Conservation (phyloP, 2,797 vertebrate species). For the Luscinia luscinia region DNA sequence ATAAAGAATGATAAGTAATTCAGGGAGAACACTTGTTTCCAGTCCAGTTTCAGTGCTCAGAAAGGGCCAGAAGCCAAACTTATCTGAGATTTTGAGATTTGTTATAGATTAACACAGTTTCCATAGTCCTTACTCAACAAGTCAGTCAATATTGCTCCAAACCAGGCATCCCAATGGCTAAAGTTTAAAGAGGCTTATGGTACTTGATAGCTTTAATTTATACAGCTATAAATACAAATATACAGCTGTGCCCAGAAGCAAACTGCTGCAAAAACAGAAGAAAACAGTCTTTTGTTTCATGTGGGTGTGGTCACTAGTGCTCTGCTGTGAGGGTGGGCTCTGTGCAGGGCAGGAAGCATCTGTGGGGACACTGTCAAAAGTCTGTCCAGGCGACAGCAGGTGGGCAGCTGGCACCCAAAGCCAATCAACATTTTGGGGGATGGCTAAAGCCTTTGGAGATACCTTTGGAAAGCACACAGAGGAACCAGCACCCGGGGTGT, state of each 20-base stretch:
- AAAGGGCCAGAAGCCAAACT: not conserved
- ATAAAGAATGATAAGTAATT: not conserved
- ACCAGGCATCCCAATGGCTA: not conserved
- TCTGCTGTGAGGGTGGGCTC: not conserved
- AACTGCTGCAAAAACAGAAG: not conserved
- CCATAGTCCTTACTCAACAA: not conserved
- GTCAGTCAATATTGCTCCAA: not conserved
- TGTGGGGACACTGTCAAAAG: rapidly evolving
- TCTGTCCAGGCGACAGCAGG: not conserved
- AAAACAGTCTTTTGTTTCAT: not conserved
- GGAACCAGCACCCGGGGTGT: not conserved
- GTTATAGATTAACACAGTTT: not conserved
- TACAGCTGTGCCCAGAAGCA: not conserved
- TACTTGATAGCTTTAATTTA: not conserved
- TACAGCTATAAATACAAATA: too few species aligned
- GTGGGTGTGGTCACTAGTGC: not conserved
- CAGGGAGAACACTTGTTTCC: not conserved
- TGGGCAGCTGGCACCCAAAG: not conserved
- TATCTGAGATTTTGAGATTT: not conserved
- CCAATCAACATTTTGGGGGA: rapidly evolving
- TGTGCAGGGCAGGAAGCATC: not conserved
- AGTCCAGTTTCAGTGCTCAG: not conserved
- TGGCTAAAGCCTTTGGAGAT: not conserved
- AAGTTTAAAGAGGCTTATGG: not conserved
- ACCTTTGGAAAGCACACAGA: not conserved